phyloP scores from a whole-genome alignment of 2,113 vertebrate species.

The Clarias gariepinus region DNA sequence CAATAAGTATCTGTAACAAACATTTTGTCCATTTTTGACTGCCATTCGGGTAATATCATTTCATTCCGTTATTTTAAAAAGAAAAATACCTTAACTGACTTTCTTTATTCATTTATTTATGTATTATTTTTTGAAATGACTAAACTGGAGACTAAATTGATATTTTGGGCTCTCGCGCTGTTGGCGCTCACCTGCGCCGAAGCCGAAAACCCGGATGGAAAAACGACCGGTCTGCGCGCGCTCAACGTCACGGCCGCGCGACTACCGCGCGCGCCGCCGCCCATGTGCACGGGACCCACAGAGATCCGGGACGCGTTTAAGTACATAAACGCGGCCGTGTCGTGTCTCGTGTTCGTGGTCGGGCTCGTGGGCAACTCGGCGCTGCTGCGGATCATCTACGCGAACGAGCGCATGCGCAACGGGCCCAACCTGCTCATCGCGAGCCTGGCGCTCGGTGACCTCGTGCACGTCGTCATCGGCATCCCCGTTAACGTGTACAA shows the following conservation, averaged over 20 bases:
- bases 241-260: constrained; percentile 63
- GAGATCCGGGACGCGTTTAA: constrained; percentile 90
- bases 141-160: background rate
- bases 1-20: background rate
- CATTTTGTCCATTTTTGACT: background rate
- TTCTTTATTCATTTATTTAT: background rate
- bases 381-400: constrained; percentile 91
- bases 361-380: constrained; percentile 95
- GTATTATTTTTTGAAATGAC: background rate
- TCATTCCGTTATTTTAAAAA: background rate
- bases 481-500: constrained; percentile 94
- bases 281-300: constrained; percentile 77
- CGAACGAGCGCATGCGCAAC: constrained; percentile 95
- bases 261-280: constrained; percentile 62
- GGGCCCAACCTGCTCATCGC: constrained; percentile 95
- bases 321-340: constrained; percentile 92
- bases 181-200: constrained; percentile 61
- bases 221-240: background rate
- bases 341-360: constrained; percentile 88
- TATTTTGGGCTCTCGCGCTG: constrained; percentile 51
- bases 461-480: constrained; percentile 90
- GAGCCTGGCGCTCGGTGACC: constrained; percentile 91
- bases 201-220: constrained; percentile 10
- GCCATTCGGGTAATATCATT: background rate
- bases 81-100: background rate